A percentile compares a stretch with the other conserved stretches of the same genome.
Conservation (phyloP, 2,113 vertebrate genomes). For the Prinia subflava region DNA sequence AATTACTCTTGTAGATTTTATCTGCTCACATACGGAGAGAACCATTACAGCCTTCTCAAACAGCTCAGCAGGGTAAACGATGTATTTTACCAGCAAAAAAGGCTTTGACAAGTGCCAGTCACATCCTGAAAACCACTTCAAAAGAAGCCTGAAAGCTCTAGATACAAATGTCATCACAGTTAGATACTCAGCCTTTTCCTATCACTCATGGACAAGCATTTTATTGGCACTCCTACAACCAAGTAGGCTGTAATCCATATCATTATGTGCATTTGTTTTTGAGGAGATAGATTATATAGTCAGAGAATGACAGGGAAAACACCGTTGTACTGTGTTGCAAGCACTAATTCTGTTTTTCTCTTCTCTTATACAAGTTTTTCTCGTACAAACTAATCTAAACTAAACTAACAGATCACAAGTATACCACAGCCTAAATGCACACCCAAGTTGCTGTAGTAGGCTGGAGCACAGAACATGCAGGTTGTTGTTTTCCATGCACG, state of each 20-base stretch:
- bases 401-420: neutral
- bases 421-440: neutral
- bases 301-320: neutral
- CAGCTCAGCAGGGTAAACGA: neutral
- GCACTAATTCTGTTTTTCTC: neutral
- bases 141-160: neutral
- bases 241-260: neutral
- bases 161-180: neutral
- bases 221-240: neutral
- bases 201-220: neutral
- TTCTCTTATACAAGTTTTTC: neutral
- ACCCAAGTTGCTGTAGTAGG: neutral
- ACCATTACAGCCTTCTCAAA: neutral
- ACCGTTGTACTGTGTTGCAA: neutral
- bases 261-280: neutral
- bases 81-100: neutral
- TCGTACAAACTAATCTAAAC: neutral
- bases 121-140: neutral
- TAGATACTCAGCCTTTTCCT: neutral
- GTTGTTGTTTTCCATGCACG: neutral
- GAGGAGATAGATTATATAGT: neutral
- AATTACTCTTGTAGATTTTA: conserved; percentile 9
- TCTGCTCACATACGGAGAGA: neutral
- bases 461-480: neutral
- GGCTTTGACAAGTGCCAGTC: neutral